A percentile compares a stretch with the other conserved stretches of the same genome.
phyloP scores from a whole-genome alignment of 1,140 invertebrate genomes.

The Parasteatoda tepidariorum region DNA sequence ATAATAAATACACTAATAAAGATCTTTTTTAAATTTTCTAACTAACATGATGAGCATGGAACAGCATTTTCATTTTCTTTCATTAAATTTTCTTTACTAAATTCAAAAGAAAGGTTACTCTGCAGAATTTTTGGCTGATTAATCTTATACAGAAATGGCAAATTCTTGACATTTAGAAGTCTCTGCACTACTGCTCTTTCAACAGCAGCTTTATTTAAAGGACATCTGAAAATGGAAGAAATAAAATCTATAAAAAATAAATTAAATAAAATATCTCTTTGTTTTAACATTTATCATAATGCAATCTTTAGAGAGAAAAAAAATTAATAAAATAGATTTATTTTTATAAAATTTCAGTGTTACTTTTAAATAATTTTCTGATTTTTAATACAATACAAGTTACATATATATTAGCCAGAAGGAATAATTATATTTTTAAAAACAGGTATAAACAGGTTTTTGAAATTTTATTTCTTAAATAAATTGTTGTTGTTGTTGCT shows the following conservation, averaged over 20 bases:
- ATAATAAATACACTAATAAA: not conserved
- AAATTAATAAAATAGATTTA: no score
- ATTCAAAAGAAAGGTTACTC: constrained; percentile 66
- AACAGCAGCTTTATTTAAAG: constrained; percentile 76
- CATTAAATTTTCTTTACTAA: constrained; percentile 43
- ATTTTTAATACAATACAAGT: no score
- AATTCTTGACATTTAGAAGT: constrained; percentile 51
- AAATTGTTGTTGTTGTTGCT: no score
- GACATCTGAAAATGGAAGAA: constrained; percentile 67
- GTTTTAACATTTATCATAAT: no score
- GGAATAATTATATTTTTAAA: no score
- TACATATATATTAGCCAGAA: no score
- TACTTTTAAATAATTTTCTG: no score
- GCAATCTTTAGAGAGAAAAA: no score
- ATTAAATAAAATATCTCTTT: no score
- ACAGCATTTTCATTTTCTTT: not conserved
- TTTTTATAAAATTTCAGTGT: no score
- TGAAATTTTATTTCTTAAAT: no score
- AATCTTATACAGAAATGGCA: constrained; percentile 62
- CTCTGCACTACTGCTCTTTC: constrained; percentile 73
- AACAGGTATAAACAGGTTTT: no score
- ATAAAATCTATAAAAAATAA: not conserved
- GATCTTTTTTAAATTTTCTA: not conserved
- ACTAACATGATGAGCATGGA: constrained; percentile 41
- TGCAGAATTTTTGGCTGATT: constrained; percentile 66